Percentiles rank a stretch among this genome's conserved stretches.
Evolutionary conservation across 2,113 vertebrate species (phyloP).

Genomic region (Microcebus tavaratra): DNA sequence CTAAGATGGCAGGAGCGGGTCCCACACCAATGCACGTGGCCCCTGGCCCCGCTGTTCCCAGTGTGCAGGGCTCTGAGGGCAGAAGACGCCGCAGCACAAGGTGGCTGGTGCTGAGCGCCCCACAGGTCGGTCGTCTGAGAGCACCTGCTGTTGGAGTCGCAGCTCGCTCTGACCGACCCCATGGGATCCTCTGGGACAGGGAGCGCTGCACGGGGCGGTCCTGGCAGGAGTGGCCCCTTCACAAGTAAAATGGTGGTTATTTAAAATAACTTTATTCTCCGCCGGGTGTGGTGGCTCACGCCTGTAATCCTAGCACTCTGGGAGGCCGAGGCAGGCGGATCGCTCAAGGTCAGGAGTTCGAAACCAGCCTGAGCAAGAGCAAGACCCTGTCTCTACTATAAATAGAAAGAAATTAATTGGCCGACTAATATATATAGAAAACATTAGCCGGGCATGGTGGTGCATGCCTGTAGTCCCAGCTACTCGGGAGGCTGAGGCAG

Average conservation of each 20-base stretch:
- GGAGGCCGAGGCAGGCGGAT: fast-evolving
- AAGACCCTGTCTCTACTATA: too few species aligned
- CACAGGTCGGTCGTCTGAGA: neutral
- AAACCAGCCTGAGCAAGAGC: too few species aligned
- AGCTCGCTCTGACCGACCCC: neutral
- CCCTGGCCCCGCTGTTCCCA: neutral
- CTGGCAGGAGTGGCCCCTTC: neutral
- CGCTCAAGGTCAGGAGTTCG: too few species aligned
- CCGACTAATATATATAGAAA: too few species aligned
- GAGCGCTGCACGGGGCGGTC: fast-evolving
- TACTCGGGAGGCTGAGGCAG: too few species aligned
- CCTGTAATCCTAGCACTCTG: too few species aligned
- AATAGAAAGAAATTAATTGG: too few species aligned
- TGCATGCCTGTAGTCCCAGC: too few species aligned
- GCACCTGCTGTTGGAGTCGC: neutral
- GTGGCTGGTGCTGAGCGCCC: neutral
- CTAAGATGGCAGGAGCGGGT: neutral
- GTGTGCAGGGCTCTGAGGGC: neutral
- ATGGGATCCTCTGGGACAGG: neutral
- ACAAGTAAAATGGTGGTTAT: neutral
- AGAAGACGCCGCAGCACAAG: neutral
- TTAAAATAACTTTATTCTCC: neutral
- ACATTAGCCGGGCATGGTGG: too few species aligned
- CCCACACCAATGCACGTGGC: neutral
- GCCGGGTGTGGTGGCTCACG: too few species aligned